Conservation (phyloP, 2,888 invertebrate species). For the Antitype chi region DNA sequence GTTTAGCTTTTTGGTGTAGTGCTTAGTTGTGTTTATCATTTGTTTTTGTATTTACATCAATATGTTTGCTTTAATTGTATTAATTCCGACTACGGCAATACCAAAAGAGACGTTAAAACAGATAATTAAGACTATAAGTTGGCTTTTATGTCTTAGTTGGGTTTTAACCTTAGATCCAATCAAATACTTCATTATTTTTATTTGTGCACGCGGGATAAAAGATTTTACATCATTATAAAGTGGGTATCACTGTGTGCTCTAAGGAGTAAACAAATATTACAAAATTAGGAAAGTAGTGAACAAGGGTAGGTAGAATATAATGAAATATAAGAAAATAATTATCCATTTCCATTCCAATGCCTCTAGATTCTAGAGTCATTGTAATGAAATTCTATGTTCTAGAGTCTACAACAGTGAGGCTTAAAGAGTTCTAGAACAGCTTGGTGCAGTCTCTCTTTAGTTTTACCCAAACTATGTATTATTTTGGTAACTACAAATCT, state of each 20-base stretch:
- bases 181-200: background rate
- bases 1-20: slow-evolving; percentile 11
- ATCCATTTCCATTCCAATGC: background rate
- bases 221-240: too few species aligned
- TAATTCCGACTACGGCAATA: background rate
- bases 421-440: background rate
- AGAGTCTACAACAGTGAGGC: background rate
- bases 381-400: too few species aligned
- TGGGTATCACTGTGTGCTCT: background rate
- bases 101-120: background rate
- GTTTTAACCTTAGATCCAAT: background rate
- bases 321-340: background rate
- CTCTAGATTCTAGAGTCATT: too few species aligned
- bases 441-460: background rate
- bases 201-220: background rate
- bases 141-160: too few species aligned
- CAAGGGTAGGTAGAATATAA: too few species aligned
- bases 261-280: background rate
- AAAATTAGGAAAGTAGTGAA: background rate
- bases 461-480: background rate
- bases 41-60: slow-evolving; percentile 11
- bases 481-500: background rate
- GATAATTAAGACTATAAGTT: too few species aligned
- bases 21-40: slow-evolving; percentile 29
- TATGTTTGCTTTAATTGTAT: background rate